These are phyloP conservation scores for Actias luna DNA, from an alignment of 2,888 invertebrate species.

Conservation along the genomic window DNA sequence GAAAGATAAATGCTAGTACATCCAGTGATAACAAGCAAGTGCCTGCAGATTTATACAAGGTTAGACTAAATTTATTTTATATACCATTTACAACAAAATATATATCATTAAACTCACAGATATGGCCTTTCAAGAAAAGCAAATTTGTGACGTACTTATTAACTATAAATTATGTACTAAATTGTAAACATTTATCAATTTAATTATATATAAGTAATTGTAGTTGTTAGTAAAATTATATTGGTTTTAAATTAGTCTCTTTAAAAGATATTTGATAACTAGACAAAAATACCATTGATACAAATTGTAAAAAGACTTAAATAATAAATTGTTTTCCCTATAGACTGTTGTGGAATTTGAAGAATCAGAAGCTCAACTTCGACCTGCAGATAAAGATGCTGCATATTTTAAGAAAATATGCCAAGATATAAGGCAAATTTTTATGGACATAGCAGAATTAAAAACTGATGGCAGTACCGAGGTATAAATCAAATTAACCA, in stretches of 20 bases:
- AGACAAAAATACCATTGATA: no score
- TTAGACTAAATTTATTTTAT: slow-evolving; percentile 44
- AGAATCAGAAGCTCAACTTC: slow-evolving; percentile 86
- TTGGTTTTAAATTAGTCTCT: no score
- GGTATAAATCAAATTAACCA: slow-evolving; percentile 68
- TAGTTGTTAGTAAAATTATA: no score
- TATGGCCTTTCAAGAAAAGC: no score
- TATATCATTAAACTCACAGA: no score
- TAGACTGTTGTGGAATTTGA: slow-evolving; percentile 87
- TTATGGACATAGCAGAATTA: slow-evolving; percentile 85
- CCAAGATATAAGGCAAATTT: slow-evolving; percentile 84
- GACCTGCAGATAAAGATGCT: slow-evolving; percentile 86
- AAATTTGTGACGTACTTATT: no score
- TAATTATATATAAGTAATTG: no score
- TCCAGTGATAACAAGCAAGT: slow-evolving; percentile 65
- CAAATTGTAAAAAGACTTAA: slow-evolving; percentile 7
- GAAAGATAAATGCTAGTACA: slow-evolving; percentile 70
- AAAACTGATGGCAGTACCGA: slow-evolving; percentile 82
- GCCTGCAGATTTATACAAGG: slow-evolving; percentile 83
- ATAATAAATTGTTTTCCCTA: slow-evolving; percentile 13
- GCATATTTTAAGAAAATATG: slow-evolving; percentile 85
- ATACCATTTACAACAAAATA: background rate
- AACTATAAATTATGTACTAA: no score
- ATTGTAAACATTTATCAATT: no score
- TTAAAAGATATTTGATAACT: no score